phyloP scores from a whole-genome alignment of 2,797 vertebrate species.

The Crotalus adamanteus region DNA sequence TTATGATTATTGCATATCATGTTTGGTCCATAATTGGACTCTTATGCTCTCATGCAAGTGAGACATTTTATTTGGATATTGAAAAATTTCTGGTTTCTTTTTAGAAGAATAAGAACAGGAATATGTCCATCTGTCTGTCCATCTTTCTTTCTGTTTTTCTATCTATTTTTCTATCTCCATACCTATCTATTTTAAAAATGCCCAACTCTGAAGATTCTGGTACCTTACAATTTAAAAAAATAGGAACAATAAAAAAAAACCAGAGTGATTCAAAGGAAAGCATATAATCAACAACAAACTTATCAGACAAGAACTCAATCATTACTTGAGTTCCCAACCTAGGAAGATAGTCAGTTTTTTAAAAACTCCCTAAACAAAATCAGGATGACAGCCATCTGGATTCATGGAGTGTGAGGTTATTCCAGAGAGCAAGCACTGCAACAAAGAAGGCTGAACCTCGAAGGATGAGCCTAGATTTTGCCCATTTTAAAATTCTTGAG shows the following conservation, averaged over 20 bases:
- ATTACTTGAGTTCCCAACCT: background rate
- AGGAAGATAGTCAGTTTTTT: background rate
- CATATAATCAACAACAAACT: background rate
- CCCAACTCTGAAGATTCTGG: background rate
- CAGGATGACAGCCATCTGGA: background rate
- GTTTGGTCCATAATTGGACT: background rate
- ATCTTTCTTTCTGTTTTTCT: background rate
- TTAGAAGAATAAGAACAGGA: background rate
- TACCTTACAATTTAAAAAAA: background rate
- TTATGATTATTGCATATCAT: background rate
- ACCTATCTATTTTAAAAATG: background rate
- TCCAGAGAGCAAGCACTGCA: background rate
- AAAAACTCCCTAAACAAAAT: background rate
- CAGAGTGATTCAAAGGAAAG: background rate
- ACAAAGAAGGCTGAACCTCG: background rate
- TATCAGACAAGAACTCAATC: background rate
- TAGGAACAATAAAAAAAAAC: background rate
- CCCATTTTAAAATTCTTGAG: background rate
- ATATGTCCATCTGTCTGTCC: background rate
- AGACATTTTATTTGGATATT: background rate
- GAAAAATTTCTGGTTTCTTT: background rate
- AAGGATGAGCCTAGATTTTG: background rate
- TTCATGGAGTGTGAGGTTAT: background rate
- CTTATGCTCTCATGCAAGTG: background rate
- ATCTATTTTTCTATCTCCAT: background rate